Conservation (phyloP, 2,888 invertebrate species). For the Sthenelais limicola region DNA sequence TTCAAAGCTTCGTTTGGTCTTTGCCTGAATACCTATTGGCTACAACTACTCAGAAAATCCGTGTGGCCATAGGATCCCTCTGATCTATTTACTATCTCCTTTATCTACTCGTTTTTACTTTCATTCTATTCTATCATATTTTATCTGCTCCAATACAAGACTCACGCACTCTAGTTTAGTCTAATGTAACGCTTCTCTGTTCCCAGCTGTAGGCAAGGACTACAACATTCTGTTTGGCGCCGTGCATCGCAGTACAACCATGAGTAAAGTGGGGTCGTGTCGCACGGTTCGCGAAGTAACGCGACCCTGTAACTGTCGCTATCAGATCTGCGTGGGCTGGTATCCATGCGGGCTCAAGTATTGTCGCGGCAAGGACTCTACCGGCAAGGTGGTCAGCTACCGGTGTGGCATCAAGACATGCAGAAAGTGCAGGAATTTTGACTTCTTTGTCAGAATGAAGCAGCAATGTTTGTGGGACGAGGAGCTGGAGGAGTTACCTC, state of each 20-base stretch:
- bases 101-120: no score
- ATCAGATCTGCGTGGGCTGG: constrained; percentile 75
- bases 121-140: no score
- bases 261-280: constrained; percentile 74
- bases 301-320: constrained; percentile 50
- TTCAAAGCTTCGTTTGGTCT: no score
- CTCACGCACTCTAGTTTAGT: no score
- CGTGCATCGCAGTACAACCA: constrained; percentile 76
- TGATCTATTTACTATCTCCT: no score
- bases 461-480: constrained; percentile 80
- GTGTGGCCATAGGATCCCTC: no score
- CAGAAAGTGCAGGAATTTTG: constrained; percentile 89
- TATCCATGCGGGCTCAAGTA: constrained; percentile 96
- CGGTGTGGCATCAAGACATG: constrained; percentile 97
- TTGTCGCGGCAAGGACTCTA: constrained; percentile 85
- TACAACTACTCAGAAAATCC: no score
- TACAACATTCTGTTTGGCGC: constrained; percentile 75
- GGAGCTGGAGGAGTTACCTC: constrained; percentile 13
- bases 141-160: no score
- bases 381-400: constrained; percentile 81
- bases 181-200: no score
- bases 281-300: constrained; percentile 20
- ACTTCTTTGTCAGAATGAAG: constrained; percentile 87
- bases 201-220: constrained; percentile 65
- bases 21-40: no score